Evolutionary conservation across 2,797 vertebrate genomes (phyloP).

Genomic region (Cygnus olor): DNA sequence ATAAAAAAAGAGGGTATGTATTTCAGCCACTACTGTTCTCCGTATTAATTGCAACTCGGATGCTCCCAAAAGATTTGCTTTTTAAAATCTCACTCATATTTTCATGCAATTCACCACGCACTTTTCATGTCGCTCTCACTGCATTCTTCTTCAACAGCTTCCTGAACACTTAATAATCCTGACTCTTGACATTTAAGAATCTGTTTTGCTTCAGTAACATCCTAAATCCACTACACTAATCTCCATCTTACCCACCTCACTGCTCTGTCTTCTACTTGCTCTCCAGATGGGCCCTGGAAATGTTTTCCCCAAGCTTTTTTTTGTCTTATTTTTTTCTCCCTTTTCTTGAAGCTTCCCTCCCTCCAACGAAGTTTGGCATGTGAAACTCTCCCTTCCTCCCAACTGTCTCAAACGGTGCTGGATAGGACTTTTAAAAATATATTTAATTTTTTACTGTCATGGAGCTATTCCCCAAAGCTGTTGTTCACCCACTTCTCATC

Average conservation of each 20-base stretch:
- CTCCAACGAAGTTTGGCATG: neutral
- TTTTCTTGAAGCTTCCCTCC: neutral
- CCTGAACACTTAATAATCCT: conserved; percentile 52
- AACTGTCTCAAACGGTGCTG: neutral
- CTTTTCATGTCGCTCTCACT: neutral
- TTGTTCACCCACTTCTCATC: neutral
- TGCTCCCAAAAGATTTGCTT: neutral
- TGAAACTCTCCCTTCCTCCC: neutral
- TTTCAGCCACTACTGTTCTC: neutral
- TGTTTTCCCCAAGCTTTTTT: neutral
- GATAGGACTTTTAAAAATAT: neutral
- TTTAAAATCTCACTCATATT: neutral
- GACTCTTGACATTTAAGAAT: conserved; percentile 59
- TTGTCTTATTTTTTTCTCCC: neutral
- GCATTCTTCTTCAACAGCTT: conserved; percentile 41
- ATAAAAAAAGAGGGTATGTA: neutral
- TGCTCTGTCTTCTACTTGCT: neutral
- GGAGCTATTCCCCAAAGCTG: neutral
- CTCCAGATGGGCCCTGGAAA: neutral
- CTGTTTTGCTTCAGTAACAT: conserved; percentile 42
- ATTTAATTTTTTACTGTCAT: neutral
- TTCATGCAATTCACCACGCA: neutral
- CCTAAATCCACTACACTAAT: neutral
- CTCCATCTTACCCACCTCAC: neutral
- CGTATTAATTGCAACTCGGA: neutral